Evolutionary conservation across 1,140 invertebrate genomes (phyloP).

Genomic region (Tetranychus urticae): DNA sequence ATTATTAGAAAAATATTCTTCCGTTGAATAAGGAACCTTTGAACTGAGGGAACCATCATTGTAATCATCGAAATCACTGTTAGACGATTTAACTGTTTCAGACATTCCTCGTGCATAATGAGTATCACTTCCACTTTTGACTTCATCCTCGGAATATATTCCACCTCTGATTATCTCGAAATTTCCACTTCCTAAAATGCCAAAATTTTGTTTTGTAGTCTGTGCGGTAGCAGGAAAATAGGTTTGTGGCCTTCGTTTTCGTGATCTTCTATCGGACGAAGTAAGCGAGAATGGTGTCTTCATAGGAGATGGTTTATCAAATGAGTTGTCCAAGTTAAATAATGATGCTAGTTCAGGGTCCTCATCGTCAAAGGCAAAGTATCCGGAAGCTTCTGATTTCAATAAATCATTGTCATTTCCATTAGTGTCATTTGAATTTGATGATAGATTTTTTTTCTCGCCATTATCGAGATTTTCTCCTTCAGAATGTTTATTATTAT

Average conservation of each 20-base stretch:
- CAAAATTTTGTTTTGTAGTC: conserved; percentile 1
- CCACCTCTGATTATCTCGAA: conserved; percentile 15
- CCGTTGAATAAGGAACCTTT: background rate
- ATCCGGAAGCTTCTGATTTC: background rate
- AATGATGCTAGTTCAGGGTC: background rate
- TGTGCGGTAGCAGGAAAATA: background rate
- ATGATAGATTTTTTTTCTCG: too few species aligned
- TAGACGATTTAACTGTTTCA: background rate
- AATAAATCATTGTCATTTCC: background rate
- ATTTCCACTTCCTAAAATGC: conserved; percentile 14
- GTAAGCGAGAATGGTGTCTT: too few species aligned
- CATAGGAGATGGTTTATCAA: too few species aligned
- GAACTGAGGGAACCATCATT: background rate
- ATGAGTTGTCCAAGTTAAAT: too few species aligned
- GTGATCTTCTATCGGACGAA: too few species aligned
- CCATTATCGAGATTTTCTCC: too few species aligned
- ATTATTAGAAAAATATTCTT: conserved; percentile 11
- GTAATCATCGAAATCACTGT: background rate
- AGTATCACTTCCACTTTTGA: background rate
- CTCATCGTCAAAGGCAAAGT: background rate
- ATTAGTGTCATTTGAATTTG: background rate
- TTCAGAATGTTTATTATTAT: too few species aligned
- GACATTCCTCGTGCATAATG: background rate
- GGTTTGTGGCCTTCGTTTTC: background rate
- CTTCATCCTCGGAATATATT: conserved; percentile 5